Evolutionary conservation across 2,113 vertebrate genomes (phyloP).

Genomic region (Poicephalus meyeri): DNA sequence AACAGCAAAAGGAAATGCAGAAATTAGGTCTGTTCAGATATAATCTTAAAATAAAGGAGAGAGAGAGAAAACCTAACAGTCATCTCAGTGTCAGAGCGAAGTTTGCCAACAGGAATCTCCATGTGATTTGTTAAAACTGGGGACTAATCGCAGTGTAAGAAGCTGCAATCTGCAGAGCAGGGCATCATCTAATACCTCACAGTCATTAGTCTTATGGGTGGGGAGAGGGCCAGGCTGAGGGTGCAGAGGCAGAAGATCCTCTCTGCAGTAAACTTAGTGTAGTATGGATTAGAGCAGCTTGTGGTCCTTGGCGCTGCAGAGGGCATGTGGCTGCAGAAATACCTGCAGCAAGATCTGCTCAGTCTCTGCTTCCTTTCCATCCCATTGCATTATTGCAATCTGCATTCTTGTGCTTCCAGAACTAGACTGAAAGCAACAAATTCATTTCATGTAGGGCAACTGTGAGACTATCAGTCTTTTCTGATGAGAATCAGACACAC

Average conservation of each 20-base stretch:
- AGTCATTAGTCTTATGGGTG: not conserved
- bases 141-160: not conserved
- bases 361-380: not conserved
- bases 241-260: not conserved
- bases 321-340: not conserved
- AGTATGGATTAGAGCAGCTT: not conserved
- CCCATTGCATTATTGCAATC: rapidly evolving
- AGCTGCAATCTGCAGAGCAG: not conserved
- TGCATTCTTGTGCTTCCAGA: not conserved
- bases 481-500: not conserved
- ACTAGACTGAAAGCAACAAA: not conserved
- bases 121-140: not conserved
- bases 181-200: not conserved
- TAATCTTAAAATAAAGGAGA: not conserved
- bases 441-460: not conserved
- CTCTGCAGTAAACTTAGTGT: not conserved
- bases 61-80: not conserved
- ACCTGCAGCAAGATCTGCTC: not conserved
- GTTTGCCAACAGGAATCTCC: rapidly evolving
- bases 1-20: not conserved
- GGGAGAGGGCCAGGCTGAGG: not conserved
- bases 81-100: not conserved
- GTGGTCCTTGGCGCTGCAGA: rapidly evolving
- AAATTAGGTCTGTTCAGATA: not conserved
- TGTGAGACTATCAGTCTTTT: not conserved